Evolutionary conservation across 2,797 vertebrate genomes (phyloP).

Genomic region (Centroberyx gerrardi): DNA sequence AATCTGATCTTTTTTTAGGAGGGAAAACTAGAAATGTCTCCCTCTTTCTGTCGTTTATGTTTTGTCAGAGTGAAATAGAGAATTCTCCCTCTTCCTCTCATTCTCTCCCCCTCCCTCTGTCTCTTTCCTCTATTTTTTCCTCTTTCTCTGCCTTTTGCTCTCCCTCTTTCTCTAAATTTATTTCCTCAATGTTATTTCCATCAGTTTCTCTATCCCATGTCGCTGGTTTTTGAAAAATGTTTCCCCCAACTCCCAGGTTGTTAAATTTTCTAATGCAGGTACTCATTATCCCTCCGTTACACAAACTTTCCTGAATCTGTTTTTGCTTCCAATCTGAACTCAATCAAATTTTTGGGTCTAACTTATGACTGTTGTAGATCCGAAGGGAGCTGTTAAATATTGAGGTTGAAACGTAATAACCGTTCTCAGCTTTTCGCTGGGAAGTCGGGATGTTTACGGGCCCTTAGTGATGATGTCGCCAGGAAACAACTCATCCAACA

Average conservation of each 20-base stretch:
- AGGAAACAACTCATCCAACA: conserved; percentile 65
- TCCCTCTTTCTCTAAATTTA: neutral
- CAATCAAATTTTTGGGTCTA: conserved; percentile 22
- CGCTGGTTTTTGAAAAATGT: conserved; percentile 9
- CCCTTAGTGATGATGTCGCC: conserved; percentile 55
- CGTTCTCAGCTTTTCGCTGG: conserved; percentile 28
- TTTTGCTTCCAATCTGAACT: conserved; percentile 25
- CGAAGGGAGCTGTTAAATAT: conserved; percentile 37
- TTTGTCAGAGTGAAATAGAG: neutral
- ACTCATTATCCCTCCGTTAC: conserved; percentile 28
- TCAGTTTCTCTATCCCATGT: conserved; percentile 9
- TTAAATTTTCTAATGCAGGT: conserved; percentile 31
- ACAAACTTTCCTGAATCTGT: conserved; percentile 33
- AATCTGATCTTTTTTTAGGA: too few species aligned
- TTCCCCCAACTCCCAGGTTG: conserved; percentile 29
- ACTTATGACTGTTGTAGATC: conserved; percentile 41
- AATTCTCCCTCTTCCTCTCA: neutral
- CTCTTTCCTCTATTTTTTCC: neutral
- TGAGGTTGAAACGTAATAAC: conserved; percentile 30
- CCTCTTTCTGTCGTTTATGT: too few species aligned
- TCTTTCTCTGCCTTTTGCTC: neutral
- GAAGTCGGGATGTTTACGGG: conserved; percentile 63
- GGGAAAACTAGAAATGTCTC: too few species aligned
- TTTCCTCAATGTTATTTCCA: conserved; percentile 33
- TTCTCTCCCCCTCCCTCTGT: neutral